Base-by-base conservation (phyloP, 2,113 vertebrate genomes). In the Microcebus jonahi region DNA sequence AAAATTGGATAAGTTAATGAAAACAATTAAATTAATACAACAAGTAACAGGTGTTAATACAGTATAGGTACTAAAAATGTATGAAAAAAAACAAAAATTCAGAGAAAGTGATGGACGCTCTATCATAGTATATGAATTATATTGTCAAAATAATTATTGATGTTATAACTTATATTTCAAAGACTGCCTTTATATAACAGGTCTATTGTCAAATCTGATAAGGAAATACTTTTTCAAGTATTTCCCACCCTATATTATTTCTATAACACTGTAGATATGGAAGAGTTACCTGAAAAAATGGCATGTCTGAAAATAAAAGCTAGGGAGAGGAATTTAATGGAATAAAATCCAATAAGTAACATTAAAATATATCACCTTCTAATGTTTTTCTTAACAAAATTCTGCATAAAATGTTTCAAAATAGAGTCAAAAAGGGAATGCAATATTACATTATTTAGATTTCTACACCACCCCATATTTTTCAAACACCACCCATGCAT, bases 11-110 rank as follows among this genome's bases (percentile, higher is more conserved):
- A 94, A 48, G 79, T 96, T 97, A 87, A 15, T 85, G 29, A 92
- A 97, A 98, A 97, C 11, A 97, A 98, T 97, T 97, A 95, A 93
- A 96, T 97, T 68, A 76, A 2, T 71, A 80, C 15, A 90, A 81
- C 31, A 94, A 97, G 2, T 55, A 95, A 97, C 45, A 96, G 77
- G 5, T 65, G 8, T 76, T 97, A 96, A 96, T 90, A 97, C 45
- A 97, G n/a, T 36, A 71, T 10, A 92, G 29, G 3, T 80, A 57
- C 71, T 61, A 77, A 88, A 93, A 97, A 84, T 53, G 53, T 42
- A 65, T 79, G 70, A 94, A 95, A 67, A 85, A 95, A 61, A 61
- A 77, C 6, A 14, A 91, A 63, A 50, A 42, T 31, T 0, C 21
- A 89, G 25, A 86, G 8, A 50, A 95, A 71, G 8, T 75, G 0